Conservation (phyloP, 1,140 invertebrate genomes). For the Trichonephila inaurata region DNA sequence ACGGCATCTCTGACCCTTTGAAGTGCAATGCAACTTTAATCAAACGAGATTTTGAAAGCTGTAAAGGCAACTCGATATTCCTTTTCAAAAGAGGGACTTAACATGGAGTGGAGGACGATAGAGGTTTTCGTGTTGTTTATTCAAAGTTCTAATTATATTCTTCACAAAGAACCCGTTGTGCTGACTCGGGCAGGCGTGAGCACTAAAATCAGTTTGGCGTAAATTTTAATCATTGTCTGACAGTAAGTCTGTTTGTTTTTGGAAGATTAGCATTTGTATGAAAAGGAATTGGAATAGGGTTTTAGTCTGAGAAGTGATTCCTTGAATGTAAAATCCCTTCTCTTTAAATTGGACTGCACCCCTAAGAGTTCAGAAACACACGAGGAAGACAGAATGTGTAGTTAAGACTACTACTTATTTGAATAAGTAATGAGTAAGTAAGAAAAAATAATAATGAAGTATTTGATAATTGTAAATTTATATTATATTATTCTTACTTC, state of each 20-base stretch:
- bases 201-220: constrained; percentile 2
- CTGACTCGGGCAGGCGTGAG: constrained; percentile 4
- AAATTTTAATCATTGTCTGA: constrained; percentile 50
- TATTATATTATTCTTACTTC: too few species aligned
- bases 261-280: constrained; percentile 15
- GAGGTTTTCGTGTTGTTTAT: neutral
- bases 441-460: too few species aligned
- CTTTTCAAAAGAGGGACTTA: constrained; percentile 6
- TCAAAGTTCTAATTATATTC: constrained; percentile 42
- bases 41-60: constrained; percentile 2
- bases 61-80: neutral
- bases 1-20: neutral
- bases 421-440: too few species aligned
- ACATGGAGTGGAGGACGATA: neutral
- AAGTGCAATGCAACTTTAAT: neutral
- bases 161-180: constrained; percentile 23
- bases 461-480: too few species aligned
- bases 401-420: too few species aligned
- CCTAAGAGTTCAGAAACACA: too few species aligned
- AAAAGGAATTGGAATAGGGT: neutral
- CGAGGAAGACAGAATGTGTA: too few species aligned
- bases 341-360: neutral
- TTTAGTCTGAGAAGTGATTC: neutral
- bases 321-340: neutral
- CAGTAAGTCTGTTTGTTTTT: constrained; percentile 37